Base-by-base conservation (phyloP, 1,140 invertebrate genomes). In the Atta cephalotes region DNA sequence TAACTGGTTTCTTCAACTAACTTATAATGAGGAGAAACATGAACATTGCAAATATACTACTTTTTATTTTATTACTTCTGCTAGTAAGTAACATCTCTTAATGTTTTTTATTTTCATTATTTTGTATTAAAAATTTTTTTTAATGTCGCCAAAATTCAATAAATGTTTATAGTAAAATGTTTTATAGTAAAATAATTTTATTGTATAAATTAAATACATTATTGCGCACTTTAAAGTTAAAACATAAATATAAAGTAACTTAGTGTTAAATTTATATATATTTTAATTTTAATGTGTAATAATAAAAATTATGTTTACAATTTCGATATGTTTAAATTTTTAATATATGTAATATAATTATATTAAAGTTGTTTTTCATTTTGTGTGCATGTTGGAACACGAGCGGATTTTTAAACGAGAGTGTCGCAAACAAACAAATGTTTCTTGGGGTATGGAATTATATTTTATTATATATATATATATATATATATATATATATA, bases 391-490 rank as follows among this genome's bases (percentile, higher is more conserved):
- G 28, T 72, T 16, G 25, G 6, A 45, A 39, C n/a, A 0, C 51
- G 31, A 16, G 89, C 91, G 0, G 91, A 93, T n/a, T 63, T 87
- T 92, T 77, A 90, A 88, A 66, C 90, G 87, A 86, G 87, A 93
- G 3, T 93, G 93, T 63, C 88, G 93, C 0, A 89, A 28, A 14
- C 78, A 92, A 81, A 80, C 87, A 0, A 80, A 81, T 35, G 90
- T 93, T 76, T 89, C 92, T 39, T 93, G 90, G 88, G 86, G 93
- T 93, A 87, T 90, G 88, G 14, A 45, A 45, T n/a, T n/a, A n/a
- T n/a, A n/a, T n/a, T n/a, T n/a, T n/a, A n/a, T n/a, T n/a, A n/a
- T n/a, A n/a, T n/a, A n/a, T n/a, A n/a, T n/a, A n/a, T n/a, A n/a
- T n/a, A n/a, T n/a, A n/a, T n/a, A n/a, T n/a, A n/a, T n/a, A n/a